Percentiles rank a stretch among this genome's conserved stretches.
Evolutionary conservation across 2,113 vertebrate species (phyloP).

Genomic region (Petromus typicus): DNA sequence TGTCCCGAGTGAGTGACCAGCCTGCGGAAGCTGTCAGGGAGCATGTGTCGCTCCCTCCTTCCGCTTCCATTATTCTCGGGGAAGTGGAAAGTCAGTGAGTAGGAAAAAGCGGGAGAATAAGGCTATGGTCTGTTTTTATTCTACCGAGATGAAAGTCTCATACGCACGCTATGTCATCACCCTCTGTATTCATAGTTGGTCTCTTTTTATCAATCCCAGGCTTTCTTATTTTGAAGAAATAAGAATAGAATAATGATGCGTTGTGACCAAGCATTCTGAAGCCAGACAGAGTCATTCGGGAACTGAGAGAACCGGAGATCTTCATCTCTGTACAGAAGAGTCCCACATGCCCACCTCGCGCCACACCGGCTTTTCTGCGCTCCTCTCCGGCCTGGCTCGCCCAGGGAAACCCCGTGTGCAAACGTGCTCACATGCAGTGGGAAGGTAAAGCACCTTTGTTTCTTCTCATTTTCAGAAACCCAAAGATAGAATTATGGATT

Average conservation of each 20-base stretch:
- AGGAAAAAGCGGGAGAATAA: neutral
- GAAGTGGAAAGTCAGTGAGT: neutral
- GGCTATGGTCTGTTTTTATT: neutral
- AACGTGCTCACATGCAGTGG: neutral
- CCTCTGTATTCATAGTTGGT: neutral
- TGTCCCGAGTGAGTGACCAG: neutral
- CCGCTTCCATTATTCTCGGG: neutral
- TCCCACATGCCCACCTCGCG: neutral
- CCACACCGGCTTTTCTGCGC: neutral
- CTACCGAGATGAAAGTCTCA: neutral
- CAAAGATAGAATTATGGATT: neutral
- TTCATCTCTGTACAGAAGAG: neutral
- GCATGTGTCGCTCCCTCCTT: neutral
- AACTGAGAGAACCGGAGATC: neutral
- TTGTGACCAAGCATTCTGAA: conserved; percentile 15
- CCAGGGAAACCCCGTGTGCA: neutral
- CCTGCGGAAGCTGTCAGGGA: neutral
- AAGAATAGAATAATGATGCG: neutral
- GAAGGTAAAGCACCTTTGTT: neutral
- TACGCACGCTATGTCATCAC: neutral
- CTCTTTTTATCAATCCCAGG: neutral
- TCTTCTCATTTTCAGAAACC: neutral
- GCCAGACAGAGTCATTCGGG: neutral
- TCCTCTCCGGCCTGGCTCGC: neutral
- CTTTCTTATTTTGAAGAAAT: neutral